Evolutionary conservation across 2,113 vertebrate genomes (phyloP), one percentile per base, ranked within the genome.

Genomic region (Neolamprologus tretocephalus): DNA sequence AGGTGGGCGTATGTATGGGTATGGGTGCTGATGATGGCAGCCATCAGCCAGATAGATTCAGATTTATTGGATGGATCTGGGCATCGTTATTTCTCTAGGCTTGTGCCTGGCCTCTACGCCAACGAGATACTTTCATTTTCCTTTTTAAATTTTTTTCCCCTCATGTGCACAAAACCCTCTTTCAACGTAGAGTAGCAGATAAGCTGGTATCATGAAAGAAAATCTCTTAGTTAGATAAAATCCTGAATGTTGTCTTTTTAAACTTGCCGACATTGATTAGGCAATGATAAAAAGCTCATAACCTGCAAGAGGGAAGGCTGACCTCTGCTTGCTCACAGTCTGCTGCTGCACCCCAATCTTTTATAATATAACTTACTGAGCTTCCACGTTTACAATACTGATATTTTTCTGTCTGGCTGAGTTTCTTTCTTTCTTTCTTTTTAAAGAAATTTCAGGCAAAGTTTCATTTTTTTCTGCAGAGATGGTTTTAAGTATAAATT

Each of bases 81-180:
- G 71, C 42, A 75, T 75, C 7, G 3, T 78, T 75, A 12, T 31
- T 17, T 75, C 23, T 75, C 16, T 45, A 49, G 71, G 14, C 42
- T 31, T 12, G 26, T n/a, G 45, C 9, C 7, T 12, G 42, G 7
- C 26, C 16, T 2, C 71, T 78, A 19, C 0, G 0, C 6, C 26
- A 78, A 78, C 3, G 2, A 68, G 42, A 31, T 49, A 8, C 16
- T 78, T 49, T 78, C 26, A 5, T 78, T 49, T 78, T 78, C 1
- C 2, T 8, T 31, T 75, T 75, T 49, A 0, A 1, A 40, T 28
- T 78, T 49, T 49, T 78, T 49, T 49, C 0, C 23, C 26, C 16
- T 78, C 42, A 78, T 49, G 6, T 28, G 37, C 42, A 75, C 14
- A 17, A 75, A 49, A 78, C 2, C 26, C 6, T n/a, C 16, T 78